Evolutionary conservation across 2,113 vertebrate species (phyloP).

Genomic region (Grammomys dolichurus): DNA sequence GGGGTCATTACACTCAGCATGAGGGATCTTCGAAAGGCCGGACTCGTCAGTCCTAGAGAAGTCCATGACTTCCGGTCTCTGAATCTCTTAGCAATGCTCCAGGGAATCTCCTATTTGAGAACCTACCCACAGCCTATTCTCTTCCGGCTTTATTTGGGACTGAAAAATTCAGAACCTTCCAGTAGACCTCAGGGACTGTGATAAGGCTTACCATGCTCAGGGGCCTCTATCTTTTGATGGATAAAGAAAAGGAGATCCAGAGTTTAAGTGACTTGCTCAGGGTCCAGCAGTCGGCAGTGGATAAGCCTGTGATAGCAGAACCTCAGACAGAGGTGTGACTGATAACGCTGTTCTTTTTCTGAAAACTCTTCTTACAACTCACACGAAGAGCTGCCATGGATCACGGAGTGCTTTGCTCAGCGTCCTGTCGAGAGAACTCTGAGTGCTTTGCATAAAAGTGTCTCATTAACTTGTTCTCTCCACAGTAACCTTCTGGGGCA

Average conservation of each 20-base stretch:
- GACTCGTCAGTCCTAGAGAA: neutral
- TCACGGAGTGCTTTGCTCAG: neutral
- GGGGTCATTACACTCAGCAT: neutral
- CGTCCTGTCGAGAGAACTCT: neutral
- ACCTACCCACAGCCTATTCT: neutral
- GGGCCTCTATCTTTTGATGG: neutral
- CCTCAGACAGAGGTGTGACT: neutral
- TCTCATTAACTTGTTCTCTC: neutral
- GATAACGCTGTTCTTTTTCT: neutral
- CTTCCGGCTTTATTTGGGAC: neutral
- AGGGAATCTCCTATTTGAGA: neutral
- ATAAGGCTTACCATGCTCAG: neutral
- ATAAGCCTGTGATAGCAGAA: neutral
- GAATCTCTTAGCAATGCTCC: neutral
- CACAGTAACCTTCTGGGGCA: neutral
- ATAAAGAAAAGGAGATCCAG: neutral
- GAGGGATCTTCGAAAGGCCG: neutral
- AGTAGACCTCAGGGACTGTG: neutral
- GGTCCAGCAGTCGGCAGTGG: neutral
- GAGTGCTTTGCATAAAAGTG: neutral
- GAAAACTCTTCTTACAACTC: neutral
- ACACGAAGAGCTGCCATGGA: neutral
- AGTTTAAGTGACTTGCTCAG: neutral
- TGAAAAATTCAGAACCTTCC: neutral
- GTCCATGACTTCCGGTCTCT: neutral